Base-by-base conservation (phyloP, 2,113 vertebrate genomes). In the Benitochromis conjunctus region DNA sequence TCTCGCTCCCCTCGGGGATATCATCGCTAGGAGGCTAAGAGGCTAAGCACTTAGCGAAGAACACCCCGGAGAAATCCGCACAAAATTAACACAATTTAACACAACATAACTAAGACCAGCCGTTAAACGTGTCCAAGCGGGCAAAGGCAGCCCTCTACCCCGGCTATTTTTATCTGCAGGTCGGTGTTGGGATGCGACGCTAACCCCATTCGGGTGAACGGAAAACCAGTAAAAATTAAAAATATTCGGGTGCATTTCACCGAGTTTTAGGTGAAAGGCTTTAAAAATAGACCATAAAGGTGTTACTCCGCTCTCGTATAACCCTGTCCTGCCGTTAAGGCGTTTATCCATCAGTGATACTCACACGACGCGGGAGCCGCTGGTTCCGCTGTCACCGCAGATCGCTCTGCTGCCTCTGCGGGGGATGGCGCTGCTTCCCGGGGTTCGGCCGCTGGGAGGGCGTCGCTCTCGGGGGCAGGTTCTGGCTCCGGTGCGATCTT, bases 301-400 rank as follows among this genome's bases (percentile, higher is more conserved):
- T 51, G 43, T 31, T 26, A 10, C 69, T 51, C 26, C 24, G n/a
- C 26, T 76, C 18, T 12, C 43, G 18, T 51, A 51, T 51, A 51
- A 76, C 26, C 41, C 19, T 12, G 10, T 12, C 9, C n/a, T 36
- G 46, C 31, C 6, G 18, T 10, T 56, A 56, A 56, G n/a, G 2
- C 51, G 9, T 21, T 9, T 34, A 41, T 38, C 18, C 48, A 18
- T 41, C 34, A 56, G 9, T 2, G 4, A 90, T 46, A 94, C 95
- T 95, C 82, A 96, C 95, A 92, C 8, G 95, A 91, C 69, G 93
- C 88, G 24, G 94, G 93, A 92, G 95, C 91, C 71, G 88, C 74
- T 88, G 91, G 26, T 91, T 89, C 80, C 84, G 86, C 89, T 71
- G 87, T 93, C 88, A 81, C 91, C 80, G 92, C 86, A 78, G 91